Conservation (phyloP, 2,797 vertebrate genomes). For the Lithobates sylvaticus region DNA sequence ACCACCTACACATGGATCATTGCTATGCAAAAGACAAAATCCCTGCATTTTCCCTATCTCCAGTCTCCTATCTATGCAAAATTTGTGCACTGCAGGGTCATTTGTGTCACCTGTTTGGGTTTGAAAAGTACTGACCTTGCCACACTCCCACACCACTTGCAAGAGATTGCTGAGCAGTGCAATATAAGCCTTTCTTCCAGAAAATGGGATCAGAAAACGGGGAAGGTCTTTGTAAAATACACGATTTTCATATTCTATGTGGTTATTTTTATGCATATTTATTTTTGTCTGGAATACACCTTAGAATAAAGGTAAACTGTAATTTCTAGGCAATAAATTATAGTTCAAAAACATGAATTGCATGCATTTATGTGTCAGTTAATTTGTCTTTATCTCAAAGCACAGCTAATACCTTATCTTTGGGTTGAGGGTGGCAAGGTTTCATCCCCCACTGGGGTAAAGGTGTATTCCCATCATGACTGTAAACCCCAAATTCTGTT, state of each 20-base stretch:
- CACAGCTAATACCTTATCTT: not conserved
- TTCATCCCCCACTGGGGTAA: too few relatives aligned
- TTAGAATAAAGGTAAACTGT: constrained; percentile 26
- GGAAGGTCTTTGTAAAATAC: constrained; percentile 7
- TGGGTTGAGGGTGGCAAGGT: not conserved
- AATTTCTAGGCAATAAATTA: constrained; percentile 36
- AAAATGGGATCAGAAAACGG: not conserved
- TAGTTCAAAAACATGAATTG: not conserved
- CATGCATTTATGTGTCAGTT: not conserved
- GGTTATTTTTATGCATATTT: constrained; percentile 46
- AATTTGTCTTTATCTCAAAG: not conserved
- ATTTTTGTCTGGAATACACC: constrained; percentile 35
- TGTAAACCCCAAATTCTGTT: not conserved
- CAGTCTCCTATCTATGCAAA: constrained; percentile 48
- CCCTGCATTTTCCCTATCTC: constrained; percentile 28
- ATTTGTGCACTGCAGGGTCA: constrained; percentile 13
- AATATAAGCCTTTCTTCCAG: constrained; percentile 7
- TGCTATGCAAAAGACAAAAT: constrained; percentile 48
- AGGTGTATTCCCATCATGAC: not conserved
- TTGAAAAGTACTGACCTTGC: not conserved
- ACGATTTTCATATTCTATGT: constrained; percentile 18
- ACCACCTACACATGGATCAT: constrained; percentile 44
- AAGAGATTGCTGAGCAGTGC: not conserved
- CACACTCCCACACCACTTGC: not conserved
- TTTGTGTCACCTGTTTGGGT: not conserved